phyloP scores from a whole-genome alignment of 2,113 vertebrate genomes.

The Pluvianellus socialis region DNA sequence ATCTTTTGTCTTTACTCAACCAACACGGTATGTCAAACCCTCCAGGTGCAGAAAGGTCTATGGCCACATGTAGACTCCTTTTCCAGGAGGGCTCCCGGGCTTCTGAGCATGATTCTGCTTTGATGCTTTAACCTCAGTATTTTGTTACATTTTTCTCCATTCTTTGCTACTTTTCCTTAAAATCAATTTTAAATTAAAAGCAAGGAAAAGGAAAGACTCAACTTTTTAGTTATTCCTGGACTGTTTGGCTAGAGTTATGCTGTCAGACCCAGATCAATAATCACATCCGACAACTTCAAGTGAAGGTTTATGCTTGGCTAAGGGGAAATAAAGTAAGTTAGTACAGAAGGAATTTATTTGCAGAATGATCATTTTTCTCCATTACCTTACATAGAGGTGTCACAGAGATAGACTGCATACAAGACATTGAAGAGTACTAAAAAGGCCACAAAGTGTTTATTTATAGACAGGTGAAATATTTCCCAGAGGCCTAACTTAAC shows the following conservation, averaged over 20 bases:
- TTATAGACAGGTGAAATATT: neutral
- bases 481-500: neutral
- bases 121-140: neutral
- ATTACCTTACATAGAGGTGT: neutral
- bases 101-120: neutral
- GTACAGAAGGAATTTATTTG: neutral
- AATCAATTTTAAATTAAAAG: neutral
- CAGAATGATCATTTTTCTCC: neutral
- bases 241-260: neutral
- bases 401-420: neutral
- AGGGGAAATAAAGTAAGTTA: conserved; percentile 18
- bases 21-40: neutral
- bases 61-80: neutral
- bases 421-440: neutral
- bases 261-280: neutral
- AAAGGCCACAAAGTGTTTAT: neutral
- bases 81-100: neutral
- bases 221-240: neutral
- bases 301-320: neutral
- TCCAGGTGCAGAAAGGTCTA: neutral
- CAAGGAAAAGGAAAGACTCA: neutral
- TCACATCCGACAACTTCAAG: neutral
- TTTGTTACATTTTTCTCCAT: neutral
- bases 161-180: neutral
- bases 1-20: neutral